Base-by-base conservation (phyloP, 2,113 vertebrate species). In the Callipepla squamata region DNA sequence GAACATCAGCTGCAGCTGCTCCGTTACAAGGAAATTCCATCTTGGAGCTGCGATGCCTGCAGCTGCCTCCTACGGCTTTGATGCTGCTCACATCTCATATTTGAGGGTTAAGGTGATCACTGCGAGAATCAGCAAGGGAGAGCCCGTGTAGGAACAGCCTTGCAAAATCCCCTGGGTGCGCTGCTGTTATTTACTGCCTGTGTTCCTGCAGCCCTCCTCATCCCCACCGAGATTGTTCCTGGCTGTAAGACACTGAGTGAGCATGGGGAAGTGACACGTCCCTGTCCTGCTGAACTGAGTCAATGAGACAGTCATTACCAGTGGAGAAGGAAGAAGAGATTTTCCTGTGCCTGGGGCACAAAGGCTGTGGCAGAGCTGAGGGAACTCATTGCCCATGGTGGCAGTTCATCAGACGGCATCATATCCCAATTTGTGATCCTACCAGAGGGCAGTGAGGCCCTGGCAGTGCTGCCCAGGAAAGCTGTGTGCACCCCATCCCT, bases 161-260 rank as follows among this genome's bases (percentile, higher is more conserved):
- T 45, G 30, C 50, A 81, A 87, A 83, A 51, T 5, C 80, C 38
- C 44, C 18, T 76, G 21, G 65, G 18, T 70, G 76, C 72, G 68
- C 45, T 50, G 62, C 58, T 82, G 44, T 22, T 36, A 26, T 68
- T 75, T 80, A 50, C 32, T 76, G 53, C 62, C 13, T 6, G 38
- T 25, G 13, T 44, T 73, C 21, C 74, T 11, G 55, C 2, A 63
- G 58, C 50, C 4, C 13, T 34, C 5, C 73, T 20, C 7, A 45
- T 36, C 2, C 16, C 26, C 61, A 7, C n/a, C 0, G 0, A 69
- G 77, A 1, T 58, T 5, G 13, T 21, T 36, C 26, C 70, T 7
- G 32, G 25, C 38, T 79, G 8, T 23, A 20, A 44, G 81, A 55
- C 53, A 13, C 28, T 8, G 84, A 32, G 3, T 0, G 4, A 22